A percentile compares a stretch with the other conserved stretches of the same genome.
Conservation (phyloP, 2,888 invertebrate species). For the Lamproptera curius region DNA sequence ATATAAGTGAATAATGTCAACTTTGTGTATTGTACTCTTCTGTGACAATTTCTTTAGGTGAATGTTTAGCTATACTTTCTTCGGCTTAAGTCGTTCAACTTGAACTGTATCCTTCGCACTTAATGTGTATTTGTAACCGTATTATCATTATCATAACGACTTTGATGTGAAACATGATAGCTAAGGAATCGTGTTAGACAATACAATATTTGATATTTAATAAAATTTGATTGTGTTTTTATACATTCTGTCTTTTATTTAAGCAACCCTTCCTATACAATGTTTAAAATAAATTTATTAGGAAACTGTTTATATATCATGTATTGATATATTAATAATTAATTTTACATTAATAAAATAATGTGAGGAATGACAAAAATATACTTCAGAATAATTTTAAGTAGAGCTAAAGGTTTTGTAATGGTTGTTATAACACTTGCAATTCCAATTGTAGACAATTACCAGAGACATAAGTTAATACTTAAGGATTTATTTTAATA, state of each 20-base stretch:
- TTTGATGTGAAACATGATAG: constrained; percentile 76
- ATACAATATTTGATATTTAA: constrained; percentile 79
- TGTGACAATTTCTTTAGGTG: constrained; percentile 15
- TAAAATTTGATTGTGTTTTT: constrained; percentile 78
- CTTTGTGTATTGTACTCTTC: constrained; percentile 20
- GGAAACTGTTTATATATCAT: no score
- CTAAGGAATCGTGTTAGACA: constrained; percentile 78
- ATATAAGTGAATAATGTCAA: constrained; percentile 30
- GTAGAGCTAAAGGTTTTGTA: no score
- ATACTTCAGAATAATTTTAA: no score
- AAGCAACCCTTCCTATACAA: no score
- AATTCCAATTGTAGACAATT: no score
- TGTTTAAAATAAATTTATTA: no score
- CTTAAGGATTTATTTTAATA: no score
- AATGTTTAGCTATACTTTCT: constrained; percentile 8
- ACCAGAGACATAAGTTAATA: no score
- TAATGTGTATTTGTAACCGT: constrained; percentile 64
- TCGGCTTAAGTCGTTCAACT: constrained; percentile 19
- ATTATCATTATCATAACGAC: constrained; percentile 55
- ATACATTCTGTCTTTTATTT: constrained; percentile 46
- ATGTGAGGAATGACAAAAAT: no score
- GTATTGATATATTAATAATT: no score
- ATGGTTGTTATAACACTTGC: no score
- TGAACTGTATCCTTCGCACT: constrained; percentile 45
- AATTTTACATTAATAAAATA: no score